Evolutionary conservation across 2,888 invertebrate genomes (phyloP).

Genomic region (Caenorhabditis imperialis): DNA sequence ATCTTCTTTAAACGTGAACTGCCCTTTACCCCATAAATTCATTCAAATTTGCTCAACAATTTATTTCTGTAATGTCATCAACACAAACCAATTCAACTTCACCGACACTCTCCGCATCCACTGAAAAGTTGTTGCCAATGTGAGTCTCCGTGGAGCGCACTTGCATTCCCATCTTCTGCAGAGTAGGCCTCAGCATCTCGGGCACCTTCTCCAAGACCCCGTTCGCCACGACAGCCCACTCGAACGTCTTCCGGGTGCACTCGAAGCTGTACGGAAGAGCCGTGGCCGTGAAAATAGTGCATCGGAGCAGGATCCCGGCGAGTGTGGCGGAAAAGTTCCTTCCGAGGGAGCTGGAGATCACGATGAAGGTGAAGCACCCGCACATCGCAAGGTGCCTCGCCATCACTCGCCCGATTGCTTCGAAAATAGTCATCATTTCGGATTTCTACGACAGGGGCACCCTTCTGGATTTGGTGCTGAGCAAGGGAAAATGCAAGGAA

Average conservation of each 20-base stretch:
- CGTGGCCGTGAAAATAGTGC: slow-evolving; percentile 71
- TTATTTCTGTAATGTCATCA: no score
- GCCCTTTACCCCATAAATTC: no score
- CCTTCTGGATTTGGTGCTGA: slow-evolving; percentile 61
- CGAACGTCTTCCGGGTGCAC: slow-evolving; percentile 60
- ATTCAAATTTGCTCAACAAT: no score
- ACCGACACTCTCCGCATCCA: slow-evolving; percentile 29
- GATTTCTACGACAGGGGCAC: slow-evolving; percentile 70
- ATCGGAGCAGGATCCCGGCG: slow-evolving; percentile 63
- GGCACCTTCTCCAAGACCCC: slow-evolving; percentile 46
- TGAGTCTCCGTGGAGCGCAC: not conserved
- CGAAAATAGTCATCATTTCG: slow-evolving; percentile 65
- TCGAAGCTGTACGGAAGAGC: slow-evolving; percentile 55
- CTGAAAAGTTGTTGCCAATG: slow-evolving; percentile 44
- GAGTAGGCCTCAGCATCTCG: slow-evolving; percentile 34
- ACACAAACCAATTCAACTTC: no score
- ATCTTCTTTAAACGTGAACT: not conserved
- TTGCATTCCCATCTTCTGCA: slow-evolving; percentile 11
- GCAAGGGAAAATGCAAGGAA: slow-evolving; percentile 48
- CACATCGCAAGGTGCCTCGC: slow-evolving; percentile 61
- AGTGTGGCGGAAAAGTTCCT: slow-evolving; percentile 68
- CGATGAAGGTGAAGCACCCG: slow-evolving; percentile 60
- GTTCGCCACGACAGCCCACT: slow-evolving; percentile 62
- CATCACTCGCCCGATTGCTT: slow-evolving; percentile 53
- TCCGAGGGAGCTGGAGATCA: slow-evolving; percentile 68